phyloP scores from a whole-genome alignment of 2,113 vertebrate genomes.

The Peromyscus polionotus region DNA sequence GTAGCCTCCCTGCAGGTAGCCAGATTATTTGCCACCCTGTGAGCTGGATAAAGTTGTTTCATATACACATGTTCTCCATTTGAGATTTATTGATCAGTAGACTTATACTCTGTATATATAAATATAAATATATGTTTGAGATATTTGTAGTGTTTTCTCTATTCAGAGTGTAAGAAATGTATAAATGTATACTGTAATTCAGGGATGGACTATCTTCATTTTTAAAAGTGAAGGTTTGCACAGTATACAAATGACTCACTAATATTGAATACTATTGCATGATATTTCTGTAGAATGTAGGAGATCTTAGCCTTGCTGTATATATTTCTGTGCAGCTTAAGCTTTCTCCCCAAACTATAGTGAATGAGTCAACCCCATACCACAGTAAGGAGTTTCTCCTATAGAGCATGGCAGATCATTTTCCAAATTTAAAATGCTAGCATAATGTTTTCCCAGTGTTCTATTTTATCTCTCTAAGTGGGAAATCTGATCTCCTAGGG shows the following conservation, averaged over 20 bases:
- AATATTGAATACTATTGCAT: neutral
- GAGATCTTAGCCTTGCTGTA: neutral
- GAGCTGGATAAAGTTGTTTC: neutral
- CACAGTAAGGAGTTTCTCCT: neutral
- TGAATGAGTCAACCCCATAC: neutral
- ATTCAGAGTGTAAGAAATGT: neutral
- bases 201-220: neutral
- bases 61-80: neutral
- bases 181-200: neutral
- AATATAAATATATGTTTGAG: neutral
- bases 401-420: neutral
- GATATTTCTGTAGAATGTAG: neutral
- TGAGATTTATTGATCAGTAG: neutral
- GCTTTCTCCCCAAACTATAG: neutral
- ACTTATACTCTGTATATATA: neutral
- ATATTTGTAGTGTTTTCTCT: neutral
- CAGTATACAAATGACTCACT: neutral
- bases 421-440: neutral
- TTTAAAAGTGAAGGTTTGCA: neutral
- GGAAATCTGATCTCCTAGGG: neutral
- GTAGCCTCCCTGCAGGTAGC: too few relatives aligned
- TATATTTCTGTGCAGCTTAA: neutral
- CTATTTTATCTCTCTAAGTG: conserved; percentile 36
- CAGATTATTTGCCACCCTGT: too few relatives aligned
- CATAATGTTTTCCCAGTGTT: neutral